Base-by-base conservation (phyloP, 2,113 vertebrate species). In the Hipposideros armiger region DNA sequence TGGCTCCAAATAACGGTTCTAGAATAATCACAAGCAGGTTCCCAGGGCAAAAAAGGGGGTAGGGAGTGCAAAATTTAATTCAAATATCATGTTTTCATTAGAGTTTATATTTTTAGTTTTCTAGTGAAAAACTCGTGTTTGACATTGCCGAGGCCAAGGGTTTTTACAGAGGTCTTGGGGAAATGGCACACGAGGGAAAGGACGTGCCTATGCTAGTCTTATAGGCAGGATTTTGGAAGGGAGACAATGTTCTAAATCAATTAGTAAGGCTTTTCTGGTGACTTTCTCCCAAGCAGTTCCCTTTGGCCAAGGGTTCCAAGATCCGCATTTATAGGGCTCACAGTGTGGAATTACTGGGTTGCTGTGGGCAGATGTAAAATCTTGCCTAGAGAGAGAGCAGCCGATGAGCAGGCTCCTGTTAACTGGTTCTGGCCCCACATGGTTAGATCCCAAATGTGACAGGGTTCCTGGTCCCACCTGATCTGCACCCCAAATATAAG, bases 11-110 rank as follows among this genome's bases (percentile, higher is more conserved):
- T 17, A 92, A 64, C 22, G 32, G 56, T 88, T 92, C 45, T 54
- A 94, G 72, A 47, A 87, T 91, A 40, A 94, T 80, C 96, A 93
- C 17, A 32, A 95, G 64, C 69, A 96, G 42, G 17, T 88, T 62
- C 64, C 20, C 56, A 93, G 28, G 24, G 36, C 26, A 40, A 56
- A 50, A 50, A 50, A 50, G 47, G 52, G 52, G 16, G 52, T 54
- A 4, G 14, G 52, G 16, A 6, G 47, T 8, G 32, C 24, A 82
- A 77, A 64, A 30, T 9, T 85, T 86, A 83, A 62, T 93, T n/a
- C 30, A 87, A 54, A 66, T 93, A n/a, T 81, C 24, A 26, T 2
- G 4, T 76, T 91, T 81, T 91, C 40, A 52, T 62, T 19, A 80
- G 10, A 30, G 30, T 50, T 84, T 28, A 26, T 73, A 50, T 52